A percentile compares a stretch with the other conserved stretches of the same genome.
These are phyloP conservation scores for Taeniopygia guttata DNA, from an alignment of 2,797 vertebrate genomes.

Conservation along the genomic window DNA sequence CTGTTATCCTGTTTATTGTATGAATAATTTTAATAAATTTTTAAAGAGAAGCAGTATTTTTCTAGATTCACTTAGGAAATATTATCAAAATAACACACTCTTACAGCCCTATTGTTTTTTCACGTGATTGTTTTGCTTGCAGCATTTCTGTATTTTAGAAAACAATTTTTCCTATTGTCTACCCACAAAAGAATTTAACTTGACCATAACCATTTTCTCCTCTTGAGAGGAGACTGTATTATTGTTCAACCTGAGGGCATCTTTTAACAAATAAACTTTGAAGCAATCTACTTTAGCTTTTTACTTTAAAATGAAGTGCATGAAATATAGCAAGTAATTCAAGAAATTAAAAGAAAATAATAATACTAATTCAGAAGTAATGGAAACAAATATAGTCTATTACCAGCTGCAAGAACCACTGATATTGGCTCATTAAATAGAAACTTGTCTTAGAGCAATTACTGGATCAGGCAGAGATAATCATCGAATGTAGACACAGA, in stretches of 20 bases:
- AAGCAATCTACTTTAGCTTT: neutral
- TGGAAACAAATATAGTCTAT: neutral
- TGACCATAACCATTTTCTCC: neutral
- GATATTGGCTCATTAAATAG: neutral
- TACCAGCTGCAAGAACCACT: neutral
- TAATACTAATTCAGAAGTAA: neutral
- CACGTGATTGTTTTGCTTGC: neutral
- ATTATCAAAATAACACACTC: neutral
- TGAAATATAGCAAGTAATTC: neutral
- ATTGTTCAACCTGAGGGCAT: neutral
- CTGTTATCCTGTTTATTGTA: neutral
- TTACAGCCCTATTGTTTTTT: neutral
- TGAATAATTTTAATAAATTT: neutral
- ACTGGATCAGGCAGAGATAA: neutral
- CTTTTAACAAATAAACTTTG: neutral
- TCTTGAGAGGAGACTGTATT: neutral
- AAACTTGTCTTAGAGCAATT: neutral
- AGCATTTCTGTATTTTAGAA: neutral
- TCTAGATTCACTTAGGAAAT: neutral
- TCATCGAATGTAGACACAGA: neutral
- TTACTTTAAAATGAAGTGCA: neutral
- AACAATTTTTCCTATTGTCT: neutral
- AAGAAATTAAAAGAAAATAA: neutral
- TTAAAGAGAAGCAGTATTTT: neutral
- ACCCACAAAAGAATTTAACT: neutral